phyloP scores from a whole-genome alignment of 2,888 invertebrate genomes.

The Rhaphigaster nebulosa region DNA sequence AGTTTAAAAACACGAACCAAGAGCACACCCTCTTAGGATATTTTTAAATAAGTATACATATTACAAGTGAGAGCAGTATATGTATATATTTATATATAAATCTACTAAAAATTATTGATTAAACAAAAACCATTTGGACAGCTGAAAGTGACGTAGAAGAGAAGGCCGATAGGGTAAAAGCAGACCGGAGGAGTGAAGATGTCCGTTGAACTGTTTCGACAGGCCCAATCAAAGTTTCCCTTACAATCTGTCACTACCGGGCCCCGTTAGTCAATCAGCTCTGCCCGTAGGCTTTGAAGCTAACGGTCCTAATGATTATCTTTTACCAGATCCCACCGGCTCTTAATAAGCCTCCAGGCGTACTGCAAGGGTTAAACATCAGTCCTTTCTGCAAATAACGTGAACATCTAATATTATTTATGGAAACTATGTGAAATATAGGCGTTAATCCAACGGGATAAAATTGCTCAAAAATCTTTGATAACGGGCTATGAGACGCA shows the following conservation, averaged over 20 bases:
- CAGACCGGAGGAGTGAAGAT: background rate
- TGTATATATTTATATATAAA: background rate
- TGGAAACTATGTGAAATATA: too few species aligned
- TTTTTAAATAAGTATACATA: too few species aligned
- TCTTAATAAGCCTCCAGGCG: slow-evolving; percentile 16
- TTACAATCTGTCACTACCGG: slow-evolving; percentile 42
- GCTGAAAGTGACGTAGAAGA: background rate
- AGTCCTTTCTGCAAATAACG: background rate
- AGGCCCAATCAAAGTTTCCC: slow-evolving; percentile 53
- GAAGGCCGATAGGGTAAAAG: background rate
- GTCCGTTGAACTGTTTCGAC: slow-evolving; percentile 40
- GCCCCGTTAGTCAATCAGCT: slow-evolving; percentile 37
- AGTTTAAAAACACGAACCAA: too few species aligned
- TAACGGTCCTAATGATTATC: slow-evolving; percentile 36
- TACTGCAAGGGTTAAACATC: background rate
- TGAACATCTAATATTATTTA: background rate
- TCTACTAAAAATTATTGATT: background rate
- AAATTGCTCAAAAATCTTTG: too few species aligned
- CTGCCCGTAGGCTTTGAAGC: background rate
- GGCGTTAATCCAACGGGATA: too few species aligned
- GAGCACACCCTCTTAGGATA: too few species aligned
- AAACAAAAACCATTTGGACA: background rate
- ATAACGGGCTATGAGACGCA: too few species aligned
- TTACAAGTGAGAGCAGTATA: too few species aligned
- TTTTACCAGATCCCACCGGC: slow-evolving; percentile 15